Conservation (phyloP, 2,113 vertebrate species). For the Solenodon paradoxus region DNA sequence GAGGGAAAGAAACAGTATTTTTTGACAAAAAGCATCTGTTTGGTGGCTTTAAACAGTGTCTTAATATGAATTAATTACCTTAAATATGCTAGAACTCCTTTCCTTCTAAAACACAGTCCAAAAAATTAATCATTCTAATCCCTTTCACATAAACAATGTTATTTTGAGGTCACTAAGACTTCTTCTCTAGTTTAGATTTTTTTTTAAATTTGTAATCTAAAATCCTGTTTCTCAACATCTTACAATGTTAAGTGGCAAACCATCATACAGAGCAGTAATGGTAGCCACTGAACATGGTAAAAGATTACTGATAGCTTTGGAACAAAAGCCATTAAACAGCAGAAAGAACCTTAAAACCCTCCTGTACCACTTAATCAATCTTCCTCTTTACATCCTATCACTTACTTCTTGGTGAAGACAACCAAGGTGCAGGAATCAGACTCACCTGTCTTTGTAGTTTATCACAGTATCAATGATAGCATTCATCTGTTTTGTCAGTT, state of each 20-base stretch:
- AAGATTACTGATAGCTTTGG: not conserved
- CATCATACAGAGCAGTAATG: not conserved
- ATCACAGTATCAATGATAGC: constrained; percentile 97
- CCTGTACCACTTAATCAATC: rapidly evolving
- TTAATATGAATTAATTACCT: not conserved
- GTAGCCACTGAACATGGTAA: not conserved
- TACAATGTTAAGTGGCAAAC: not conserved
- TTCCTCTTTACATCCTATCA: not conserved
- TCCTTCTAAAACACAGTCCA: not conserved
- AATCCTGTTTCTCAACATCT: not conserved
- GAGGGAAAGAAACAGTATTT: not conserved
- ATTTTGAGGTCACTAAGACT: not conserved
- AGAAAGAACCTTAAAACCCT: not conserved
- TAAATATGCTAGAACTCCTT: not conserved
- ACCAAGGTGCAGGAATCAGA: rapidly evolving
- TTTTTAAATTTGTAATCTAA: not conserved
- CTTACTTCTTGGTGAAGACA: rapidly evolving
- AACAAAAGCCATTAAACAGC: not conserved
- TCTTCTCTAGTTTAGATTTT: not conserved
- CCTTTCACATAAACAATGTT: not conserved
- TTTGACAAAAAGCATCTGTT: not conserved
- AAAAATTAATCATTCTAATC: not conserved
- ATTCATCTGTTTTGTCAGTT: constrained; percentile 97
- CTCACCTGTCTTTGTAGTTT: constrained; percentile 97
- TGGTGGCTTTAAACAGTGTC: not conserved